Evolutionary conservation across 2,888 invertebrate species (phyloP), one percentile per base, ranked within the genome.

Genomic region (Molorchus minor): DNA sequence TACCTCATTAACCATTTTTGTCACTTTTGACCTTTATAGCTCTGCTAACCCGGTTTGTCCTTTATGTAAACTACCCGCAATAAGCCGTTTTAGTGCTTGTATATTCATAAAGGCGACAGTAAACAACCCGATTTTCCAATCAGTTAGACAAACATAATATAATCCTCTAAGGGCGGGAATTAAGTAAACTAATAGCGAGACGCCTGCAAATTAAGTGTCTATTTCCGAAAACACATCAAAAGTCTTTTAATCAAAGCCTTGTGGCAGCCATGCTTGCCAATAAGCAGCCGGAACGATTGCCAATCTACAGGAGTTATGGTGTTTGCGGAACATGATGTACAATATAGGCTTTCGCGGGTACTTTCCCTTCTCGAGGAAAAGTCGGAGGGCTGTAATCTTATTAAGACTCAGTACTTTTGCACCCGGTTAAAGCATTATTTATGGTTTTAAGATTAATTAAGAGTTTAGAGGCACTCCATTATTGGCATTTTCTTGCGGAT

Each of bases 221-320:
- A 52, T 57, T 69, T 68, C 64, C 46, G 44, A 55, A 52, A 19
- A 59, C 58, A 47, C 44, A 56, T 64, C n/a, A 61, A 64, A 61
- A 53, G 55, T 60, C 54, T 70, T 71, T 74, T 72, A 74, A 76
- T 75, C 72, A 74, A 74, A 70, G 65, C 68, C 64, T 56, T 58
- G 69, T 71, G 70, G 71, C 72, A 70, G 70, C 69, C 67, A 63
- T 60, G 64, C 64, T 66, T 71, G 69, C 72, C 72, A 67, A 75
- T 76, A 76, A 75, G 75, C 70, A 75, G 74, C 72, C 47, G 30
- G 61, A 62, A 56, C 66, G 66, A 70, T 71, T 75, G 73, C 74
- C 75, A 73, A 75, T 77, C 74, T 71, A 71, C 75, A 71, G 72
- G 70, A 74, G 71, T 75, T 75, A 75, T 74, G 68, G 69, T 77